phyloP scores from a whole-genome alignment of 1,140 invertebrate species.

The Vollenhovia emeryi region DNA sequence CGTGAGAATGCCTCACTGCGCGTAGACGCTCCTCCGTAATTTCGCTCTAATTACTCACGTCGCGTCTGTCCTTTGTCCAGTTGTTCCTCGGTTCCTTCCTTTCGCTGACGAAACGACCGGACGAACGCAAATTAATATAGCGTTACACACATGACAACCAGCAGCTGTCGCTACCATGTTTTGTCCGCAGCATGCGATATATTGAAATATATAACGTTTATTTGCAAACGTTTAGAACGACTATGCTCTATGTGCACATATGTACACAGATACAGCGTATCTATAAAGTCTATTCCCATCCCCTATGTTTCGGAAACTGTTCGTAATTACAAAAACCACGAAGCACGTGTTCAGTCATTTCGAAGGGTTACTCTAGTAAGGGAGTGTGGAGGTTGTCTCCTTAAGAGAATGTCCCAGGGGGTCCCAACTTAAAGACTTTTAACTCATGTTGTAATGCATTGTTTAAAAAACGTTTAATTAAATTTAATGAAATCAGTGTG shows the following conservation, averaged over 20 bases:
- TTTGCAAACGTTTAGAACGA: neutral
- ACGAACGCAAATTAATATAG: slow-evolving; percentile 33
- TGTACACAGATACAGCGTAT: neutral
- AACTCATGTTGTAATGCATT: too few relatives aligned
- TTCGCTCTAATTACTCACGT: slow-evolving; percentile 42
- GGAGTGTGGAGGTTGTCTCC: too few relatives aligned
- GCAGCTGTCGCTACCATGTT: slow-evolving; percentile 24
- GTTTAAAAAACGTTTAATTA: too few relatives aligned
- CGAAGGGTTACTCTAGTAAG: too few relatives aligned
- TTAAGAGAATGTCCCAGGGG: too few relatives aligned
- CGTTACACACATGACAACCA: slow-evolving; percentile 37
- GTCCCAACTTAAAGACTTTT: too few relatives aligned
- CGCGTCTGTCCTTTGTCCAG: neutral
- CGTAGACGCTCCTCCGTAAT: slow-evolving; percentile 1
- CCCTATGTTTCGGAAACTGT: too few relatives aligned
- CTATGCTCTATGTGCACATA: neutral
- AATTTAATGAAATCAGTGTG: too few relatives aligned
- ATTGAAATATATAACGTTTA: neutral
- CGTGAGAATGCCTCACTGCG: slow-evolving; percentile 18
- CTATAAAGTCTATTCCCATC: too few relatives aligned
- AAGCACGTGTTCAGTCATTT: too few relatives aligned
- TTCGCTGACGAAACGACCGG: slow-evolving; percentile 10
- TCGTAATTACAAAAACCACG: too few relatives aligned
- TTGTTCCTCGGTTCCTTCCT: slow-evolving; percentile 5
- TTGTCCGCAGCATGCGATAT: neutral